Conservation (phyloP, 2,113 vertebrate species). For the Syngnathus typhle region DNA sequence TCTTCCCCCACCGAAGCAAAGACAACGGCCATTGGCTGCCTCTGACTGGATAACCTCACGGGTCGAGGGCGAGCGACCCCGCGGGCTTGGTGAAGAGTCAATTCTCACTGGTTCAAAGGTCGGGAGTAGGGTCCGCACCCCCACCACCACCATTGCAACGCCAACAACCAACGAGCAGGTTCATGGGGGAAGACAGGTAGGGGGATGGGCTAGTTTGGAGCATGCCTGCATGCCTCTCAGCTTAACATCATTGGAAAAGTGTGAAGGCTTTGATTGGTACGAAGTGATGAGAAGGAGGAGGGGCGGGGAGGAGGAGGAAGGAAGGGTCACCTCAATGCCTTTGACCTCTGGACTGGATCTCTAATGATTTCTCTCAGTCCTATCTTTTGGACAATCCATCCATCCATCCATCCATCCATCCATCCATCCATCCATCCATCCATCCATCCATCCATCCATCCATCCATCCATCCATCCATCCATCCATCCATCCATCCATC, state of each 20-base stretch:
- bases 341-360: slow-evolving; percentile 65
- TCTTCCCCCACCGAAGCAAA: slow-evolving; percentile 19
- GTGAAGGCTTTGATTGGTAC: slow-evolving; percentile 52
- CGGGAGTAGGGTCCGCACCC: slow-evolving; percentile 34
- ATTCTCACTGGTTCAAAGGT: slow-evolving; percentile 66
- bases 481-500: too few species aligned
- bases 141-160: background rate
- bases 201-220: slow-evolving; percentile 38
- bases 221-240: slow-evolving; percentile 27
- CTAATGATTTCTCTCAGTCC: slow-evolving; percentile 26
- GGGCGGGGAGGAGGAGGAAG: background rate
- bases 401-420: slow-evolving; percentile 7
- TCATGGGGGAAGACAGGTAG: slow-evolving; percentile 9
- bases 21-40: slow-evolving; percentile 54
- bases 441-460: too few species aligned
- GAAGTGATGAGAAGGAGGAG: slow-evolving; percentile 22
- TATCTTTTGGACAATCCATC: background rate
- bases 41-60: slow-evolving; percentile 53
- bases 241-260: slow-evolving; percentile 31
- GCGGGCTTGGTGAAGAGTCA: slow-evolving; percentile 67
- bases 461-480: too few species aligned
- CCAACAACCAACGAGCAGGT: slow-evolving; percentile 10
- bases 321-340: slow-evolving; percentile 53
- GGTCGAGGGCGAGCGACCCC: slow-evolving; percentile 63
- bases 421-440: background rate